These are phyloP conservation scores for Forpus xanthops DNA, from an alignment of 2,797 vertebrate genomes.

Conservation along the genomic window DNA sequence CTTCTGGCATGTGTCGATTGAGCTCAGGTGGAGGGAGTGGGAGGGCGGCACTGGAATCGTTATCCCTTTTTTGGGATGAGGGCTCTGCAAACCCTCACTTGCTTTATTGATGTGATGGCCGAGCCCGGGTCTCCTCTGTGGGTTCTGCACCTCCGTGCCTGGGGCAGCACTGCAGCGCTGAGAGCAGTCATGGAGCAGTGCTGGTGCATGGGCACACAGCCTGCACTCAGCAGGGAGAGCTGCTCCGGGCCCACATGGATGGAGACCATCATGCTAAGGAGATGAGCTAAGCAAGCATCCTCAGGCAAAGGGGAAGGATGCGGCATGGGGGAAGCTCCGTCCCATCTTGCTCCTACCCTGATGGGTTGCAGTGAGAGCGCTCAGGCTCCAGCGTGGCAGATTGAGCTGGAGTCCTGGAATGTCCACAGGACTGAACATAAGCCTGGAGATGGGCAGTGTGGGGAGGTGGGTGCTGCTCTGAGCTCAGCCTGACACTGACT, in stretches of 20 bases:
- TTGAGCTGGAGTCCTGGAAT: not conserved
- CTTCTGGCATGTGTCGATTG: not conserved
- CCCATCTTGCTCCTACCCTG: not conserved
- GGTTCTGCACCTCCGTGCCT: not conserved
- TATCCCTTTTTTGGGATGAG: not conserved
- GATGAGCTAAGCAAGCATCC: not conserved
- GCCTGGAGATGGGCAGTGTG: accelerated
- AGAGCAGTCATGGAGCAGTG: not conserved
- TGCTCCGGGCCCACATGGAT: conserved; percentile 1
- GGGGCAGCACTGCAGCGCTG: not conserved
- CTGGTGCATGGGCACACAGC: not conserved
- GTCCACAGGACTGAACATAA: not conserved
- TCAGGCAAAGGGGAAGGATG: not conserved
- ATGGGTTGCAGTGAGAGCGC: not conserved
- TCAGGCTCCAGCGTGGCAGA: not conserved
- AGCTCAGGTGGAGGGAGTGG: not conserved
- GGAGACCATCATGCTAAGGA: not conserved
- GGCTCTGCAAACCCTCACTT: not conserved
- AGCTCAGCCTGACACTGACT: not conserved
- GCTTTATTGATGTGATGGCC: accelerated
- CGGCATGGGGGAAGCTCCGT: not conserved
- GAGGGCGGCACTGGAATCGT: not conserved
- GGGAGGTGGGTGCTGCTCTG: not conserved
- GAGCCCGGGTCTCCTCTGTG: not conserved
- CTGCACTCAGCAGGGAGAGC: not conserved